Evolutionary conservation across 2,113 vertebrate species (phyloP), one percentile per base, ranked within the genome.

Genomic region (Sander vitreus): DNA sequence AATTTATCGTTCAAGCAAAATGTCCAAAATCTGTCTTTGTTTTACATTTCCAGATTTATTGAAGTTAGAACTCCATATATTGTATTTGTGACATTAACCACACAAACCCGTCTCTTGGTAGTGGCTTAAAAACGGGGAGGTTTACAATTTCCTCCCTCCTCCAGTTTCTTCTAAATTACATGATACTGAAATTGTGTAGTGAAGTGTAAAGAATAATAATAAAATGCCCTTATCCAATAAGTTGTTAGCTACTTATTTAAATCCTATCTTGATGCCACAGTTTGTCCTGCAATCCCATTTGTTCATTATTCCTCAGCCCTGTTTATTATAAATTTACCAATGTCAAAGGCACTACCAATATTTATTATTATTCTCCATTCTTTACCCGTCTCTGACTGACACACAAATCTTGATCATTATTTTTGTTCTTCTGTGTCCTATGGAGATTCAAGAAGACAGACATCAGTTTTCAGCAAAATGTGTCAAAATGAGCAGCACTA

Each of bases 261-360:
- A 76, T 72, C 53, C 54, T 48, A 63, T 74, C 25, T 55, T 48
- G 47, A 64, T 72, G 45, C 2, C 25, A 23, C 48, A 80, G 65
- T 51, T 80, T 53, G 53, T 62, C 21, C 62, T 66, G 33, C 65
- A 69, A 73, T 69, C 39, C n/a, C 13, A 65, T 70, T 70, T n/a
- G 5, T 16, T 62, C 16, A 63, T 73, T 21, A 57, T 67, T 58
- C n/a, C 53, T 8, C 27, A 43, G 9, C 33, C n/a, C 18, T 67
- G 5, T 58, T 64, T 16, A 68, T 67, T 21, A 6, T 19, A 69
- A 18, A 63, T 57, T 0, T 39, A 51, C 73, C 4, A 58, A 33
- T 0, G 25, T 47, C 45, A 69, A 33, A 78, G 5, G 12, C 43
- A 30, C 11, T 51, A 30, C 7, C 19, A 16, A 15, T 72, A 30